These are phyloP conservation scores for Astreopora myriophthalma DNA, from an alignment of 64 coral and sea anemone genomes.

Conservation along the genomic window DNA sequence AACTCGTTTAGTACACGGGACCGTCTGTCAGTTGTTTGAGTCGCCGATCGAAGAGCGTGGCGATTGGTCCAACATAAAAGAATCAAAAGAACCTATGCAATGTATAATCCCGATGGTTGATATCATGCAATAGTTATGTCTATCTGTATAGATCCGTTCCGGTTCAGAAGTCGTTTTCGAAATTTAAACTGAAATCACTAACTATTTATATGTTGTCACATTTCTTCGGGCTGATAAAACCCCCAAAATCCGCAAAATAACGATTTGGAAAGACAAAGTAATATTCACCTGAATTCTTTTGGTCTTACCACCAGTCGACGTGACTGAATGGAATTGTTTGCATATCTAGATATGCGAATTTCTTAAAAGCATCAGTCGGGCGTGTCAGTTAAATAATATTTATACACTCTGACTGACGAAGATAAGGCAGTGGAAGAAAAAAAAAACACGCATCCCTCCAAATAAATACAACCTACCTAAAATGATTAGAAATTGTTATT, in stretches of 20 bases:
- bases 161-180: not conserved
- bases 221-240: not conserved
- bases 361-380: no score
- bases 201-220: not conserved
- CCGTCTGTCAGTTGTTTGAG: no score
- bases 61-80: not conserved
- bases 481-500: no score
- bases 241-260: not conserved
- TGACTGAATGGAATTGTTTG: not conserved
- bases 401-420: no score
- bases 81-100: conserved; percentile 10
- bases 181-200: not conserved
- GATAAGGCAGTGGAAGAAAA: no score
- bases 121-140: not conserved
- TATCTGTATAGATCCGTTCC: not conserved
- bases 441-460: no score
- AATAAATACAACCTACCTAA: no score
- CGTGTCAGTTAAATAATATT: no score
- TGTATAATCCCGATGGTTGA: not conserved
- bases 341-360: conserved; percentile 18
- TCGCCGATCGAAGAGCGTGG: not conserved
- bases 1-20: not conserved
- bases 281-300: not conserved
- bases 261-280: no score
- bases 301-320: not conserved